Percentiles rank a stretch among this genome's conserved stretches.
phyloP scores from a whole-genome alignment of 2,113 vertebrate species.

The Copsychus sechellarum region DNA sequence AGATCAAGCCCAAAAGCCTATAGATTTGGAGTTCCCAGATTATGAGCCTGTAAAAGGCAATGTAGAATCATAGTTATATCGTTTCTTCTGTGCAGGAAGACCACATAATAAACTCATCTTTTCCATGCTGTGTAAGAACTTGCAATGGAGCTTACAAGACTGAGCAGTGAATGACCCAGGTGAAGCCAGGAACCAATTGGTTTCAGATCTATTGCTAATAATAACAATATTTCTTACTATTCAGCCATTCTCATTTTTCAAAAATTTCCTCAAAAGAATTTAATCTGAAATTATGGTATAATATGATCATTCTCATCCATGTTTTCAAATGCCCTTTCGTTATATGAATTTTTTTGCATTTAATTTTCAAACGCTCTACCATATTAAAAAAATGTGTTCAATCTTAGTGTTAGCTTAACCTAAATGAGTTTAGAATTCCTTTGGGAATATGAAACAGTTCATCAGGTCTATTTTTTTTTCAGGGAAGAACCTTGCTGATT shows the following conservation, averaged over 20 bases:
- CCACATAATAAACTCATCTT: background rate
- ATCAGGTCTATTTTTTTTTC: background rate
- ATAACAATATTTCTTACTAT: background rate
- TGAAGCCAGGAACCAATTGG: background rate
- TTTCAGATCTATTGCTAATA: background rate
- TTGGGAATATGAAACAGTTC: background rate
- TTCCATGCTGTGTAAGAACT: background rate
- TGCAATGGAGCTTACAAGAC: background rate
- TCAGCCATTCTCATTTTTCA: fast-evolving
- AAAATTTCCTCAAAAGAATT: background rate
- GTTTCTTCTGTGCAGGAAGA: background rate
- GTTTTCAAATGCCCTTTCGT: background rate
- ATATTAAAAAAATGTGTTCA: background rate
- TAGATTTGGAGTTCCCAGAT: background rate
- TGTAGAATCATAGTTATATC: background rate
- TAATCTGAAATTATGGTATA: background rate
- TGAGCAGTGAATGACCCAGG: background rate
- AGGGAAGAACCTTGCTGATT: background rate
- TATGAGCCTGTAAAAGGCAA: background rate
- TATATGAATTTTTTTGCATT: background rate
- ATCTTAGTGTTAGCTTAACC: background rate
- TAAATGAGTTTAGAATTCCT: background rate
- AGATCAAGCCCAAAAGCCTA: background rate
- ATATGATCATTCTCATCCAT: background rate
- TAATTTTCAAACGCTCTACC: background rate